Evolutionary conservation across 1,140 invertebrate species (phyloP), one percentile per base, ranked within the genome.

Genomic region (Neodiprion virginianus): DNA sequence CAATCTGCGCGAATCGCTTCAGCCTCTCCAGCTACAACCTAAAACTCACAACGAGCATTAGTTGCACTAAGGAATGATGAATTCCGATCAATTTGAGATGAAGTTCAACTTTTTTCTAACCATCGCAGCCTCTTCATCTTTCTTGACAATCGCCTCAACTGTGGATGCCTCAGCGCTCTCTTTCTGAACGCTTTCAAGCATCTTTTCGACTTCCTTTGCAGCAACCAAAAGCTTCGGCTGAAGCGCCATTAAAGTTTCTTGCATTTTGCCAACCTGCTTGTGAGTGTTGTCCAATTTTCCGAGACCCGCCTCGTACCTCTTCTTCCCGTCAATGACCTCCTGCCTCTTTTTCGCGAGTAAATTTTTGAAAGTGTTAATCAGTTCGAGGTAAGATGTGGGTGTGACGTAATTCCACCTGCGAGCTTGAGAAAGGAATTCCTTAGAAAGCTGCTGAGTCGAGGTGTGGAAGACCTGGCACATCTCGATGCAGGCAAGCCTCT

Each of bases 1-100:
- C 97, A 99, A 84, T 99, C 98, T 74, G 95, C 92, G 86, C 98
- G 98, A 71, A 99, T 98, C 7, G 92, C 96, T 84, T 95, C 93
- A 0, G 95, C 96, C n/a, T 81, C 82, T 0, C 76, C 81, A 7
- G 87, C 87, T 2, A 88, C 87, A 0, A 82, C 75, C 87, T 87
- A 72, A 40, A 47, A 74, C 71, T n/a, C 11, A 14, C 0, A 8
- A 61, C n/a, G 53, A 61, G 11, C 53, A 17, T 4, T 61, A 8
- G n/a, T 14, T 12, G n/a, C 53, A 61, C 8, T 12, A 61, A 61
- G n/a, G 53, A 61, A 61, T 40, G 28, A 40, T 40, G 28, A 40
- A 40, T 5, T 40, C 28, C 28, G 28, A 40, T 40, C 28, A 40
- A 1, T 5, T 40, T 40, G 28, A 40, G 28, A 3, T 40, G 28